These are phyloP conservation scores for Hestina assimilis DNA, from an alignment of 1,140 invertebrate genomes.

Conservation along the genomic window DNA sequence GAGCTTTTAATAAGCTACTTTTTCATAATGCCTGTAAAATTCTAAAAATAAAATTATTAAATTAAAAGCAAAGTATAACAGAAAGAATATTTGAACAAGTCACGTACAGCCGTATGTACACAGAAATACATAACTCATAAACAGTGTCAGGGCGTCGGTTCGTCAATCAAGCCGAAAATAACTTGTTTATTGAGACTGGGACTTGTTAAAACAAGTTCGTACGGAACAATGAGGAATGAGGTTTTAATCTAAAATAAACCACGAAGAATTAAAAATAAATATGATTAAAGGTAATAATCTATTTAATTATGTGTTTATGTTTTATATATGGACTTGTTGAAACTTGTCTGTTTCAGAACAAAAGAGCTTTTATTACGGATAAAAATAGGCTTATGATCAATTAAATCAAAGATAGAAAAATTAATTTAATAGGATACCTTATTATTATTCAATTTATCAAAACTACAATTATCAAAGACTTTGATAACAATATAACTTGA, in stretches of 20 bases:
- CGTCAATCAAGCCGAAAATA: constrained; percentile 44
- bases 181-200: constrained; percentile 13
- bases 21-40: too few species aligned
- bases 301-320: constrained; percentile 18
- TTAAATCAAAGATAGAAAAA: too few species aligned
- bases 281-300: constrained; percentile 7
- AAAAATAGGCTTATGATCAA: too few species aligned
- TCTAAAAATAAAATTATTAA: background rate
- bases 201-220: constrained; percentile 7
- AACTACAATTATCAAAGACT: too few species aligned
- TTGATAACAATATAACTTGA: too few species aligned
- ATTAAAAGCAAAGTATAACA: background rate
- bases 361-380: too few species aligned
- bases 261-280: background rate
- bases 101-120: constrained; percentile 5
- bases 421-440: too few species aligned
- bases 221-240: constrained; percentile 4
- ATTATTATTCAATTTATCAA: too few species aligned
- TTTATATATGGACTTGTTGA: constrained; percentile 34
- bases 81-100: constrained; percentile 8
- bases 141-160: constrained; percentile 39
- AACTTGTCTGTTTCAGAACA: constrained; percentile 19
- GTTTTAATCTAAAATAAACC: background rate
- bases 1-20: too few species aligned
- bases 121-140: constrained; percentile 22